Conservation (phyloP, 2,797 vertebrate species). For the Jordanella pulchra region DNA sequence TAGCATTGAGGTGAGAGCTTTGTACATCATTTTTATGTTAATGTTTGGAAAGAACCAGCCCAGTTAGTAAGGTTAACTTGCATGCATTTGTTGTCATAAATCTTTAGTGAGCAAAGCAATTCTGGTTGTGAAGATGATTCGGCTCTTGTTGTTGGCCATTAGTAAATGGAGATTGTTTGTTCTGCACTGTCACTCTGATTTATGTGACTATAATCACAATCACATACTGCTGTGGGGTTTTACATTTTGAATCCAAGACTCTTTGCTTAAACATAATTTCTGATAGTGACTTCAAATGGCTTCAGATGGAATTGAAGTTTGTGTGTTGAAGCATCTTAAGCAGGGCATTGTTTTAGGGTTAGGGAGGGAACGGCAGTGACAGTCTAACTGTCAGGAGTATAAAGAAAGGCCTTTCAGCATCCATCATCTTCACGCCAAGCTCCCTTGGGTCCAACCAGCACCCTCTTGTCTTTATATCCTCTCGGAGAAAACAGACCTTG, state of each 20-base stretch:
- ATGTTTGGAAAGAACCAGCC: conserved; percentile 11
- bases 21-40: background rate
- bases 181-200: conserved; percentile 49
- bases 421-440: conserved; percentile 56
- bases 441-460: conserved; percentile 38
- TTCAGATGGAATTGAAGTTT: conserved; percentile 62
- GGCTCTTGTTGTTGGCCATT: conserved; percentile 23
- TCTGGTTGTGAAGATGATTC: conserved; percentile 12
- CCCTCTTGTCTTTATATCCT: conserved; percentile 26
- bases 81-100: conserved; percentile 41
- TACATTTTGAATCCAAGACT: conserved; percentile 39
- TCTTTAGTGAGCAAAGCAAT: conserved; percentile 43
- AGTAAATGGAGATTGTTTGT: conserved; percentile 29
- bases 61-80: conserved; percentile 4
- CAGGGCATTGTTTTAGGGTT: conserved; percentile 42
- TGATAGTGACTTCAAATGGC: conserved; percentile 46
- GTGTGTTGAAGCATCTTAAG: conserved; percentile 42
- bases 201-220: conserved; percentile 50
- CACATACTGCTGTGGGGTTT: conserved; percentile 24
- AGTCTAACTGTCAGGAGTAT: conserved; percentile 59
- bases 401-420: conserved; percentile 52
- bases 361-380: conserved; percentile 30
- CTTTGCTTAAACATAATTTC: conserved; percentile 44
- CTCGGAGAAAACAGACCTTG: conserved; percentile 38
- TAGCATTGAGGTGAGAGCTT: background rate